Evolutionary conservation across 2,113 vertebrate species (phyloP).

Genomic region (Nannospalax galili): DNA sequence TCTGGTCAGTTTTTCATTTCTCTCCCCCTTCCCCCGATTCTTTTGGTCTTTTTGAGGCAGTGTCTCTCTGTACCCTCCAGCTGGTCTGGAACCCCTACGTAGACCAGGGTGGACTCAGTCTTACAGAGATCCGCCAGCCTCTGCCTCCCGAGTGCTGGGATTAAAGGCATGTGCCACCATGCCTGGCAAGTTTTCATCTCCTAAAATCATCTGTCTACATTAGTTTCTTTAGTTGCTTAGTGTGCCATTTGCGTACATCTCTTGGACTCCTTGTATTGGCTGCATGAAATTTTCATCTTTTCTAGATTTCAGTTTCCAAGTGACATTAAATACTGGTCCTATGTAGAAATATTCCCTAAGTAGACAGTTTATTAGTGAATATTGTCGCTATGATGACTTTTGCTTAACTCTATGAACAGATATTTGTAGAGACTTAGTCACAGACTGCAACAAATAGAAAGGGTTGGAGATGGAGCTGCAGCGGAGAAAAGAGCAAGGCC

Average conservation of each 20-base stretch:
- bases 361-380: background rate
- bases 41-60: background rate
- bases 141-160: too few species aligned
- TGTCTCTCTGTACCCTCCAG: too few species aligned
- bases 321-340: background rate
- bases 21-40: background rate
- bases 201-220: background rate
- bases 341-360: constrained; percentile 1
- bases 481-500: background rate
- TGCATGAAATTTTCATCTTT: constrained; percentile 6
- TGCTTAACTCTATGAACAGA: background rate
- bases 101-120: too few species aligned
- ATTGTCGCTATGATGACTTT: constrained; percentile 7
- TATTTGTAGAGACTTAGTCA: background rate
- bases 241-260: background rate
- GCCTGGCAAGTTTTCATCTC: too few species aligned
- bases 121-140: too few species aligned
- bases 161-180: too few species aligned
- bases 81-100: too few species aligned
- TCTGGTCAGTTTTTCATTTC: constrained; percentile 28
- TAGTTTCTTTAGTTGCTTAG: background rate
- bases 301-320: background rate
- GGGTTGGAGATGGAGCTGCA: background rate
- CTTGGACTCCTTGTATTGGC: background rate
- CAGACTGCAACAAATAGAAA: too few species aligned